These are phyloP conservation scores for Trachelipus rathkii DNA, from an alignment of 1,140 invertebrate genomes.

Conservation along the genomic window DNA sequence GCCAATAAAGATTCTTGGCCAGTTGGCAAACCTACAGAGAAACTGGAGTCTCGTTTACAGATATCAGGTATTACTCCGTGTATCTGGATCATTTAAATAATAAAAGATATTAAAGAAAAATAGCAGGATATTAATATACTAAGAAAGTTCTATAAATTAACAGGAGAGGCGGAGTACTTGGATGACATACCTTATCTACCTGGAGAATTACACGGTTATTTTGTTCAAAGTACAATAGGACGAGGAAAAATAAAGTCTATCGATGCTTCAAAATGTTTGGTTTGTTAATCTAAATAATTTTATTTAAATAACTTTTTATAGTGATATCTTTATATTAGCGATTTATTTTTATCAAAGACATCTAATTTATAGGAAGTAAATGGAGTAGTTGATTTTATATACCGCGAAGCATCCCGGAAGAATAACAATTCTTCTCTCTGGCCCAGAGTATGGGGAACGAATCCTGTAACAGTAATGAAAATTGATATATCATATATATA, in stretches of 20 bases:
- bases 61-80: conserved; percentile 27
- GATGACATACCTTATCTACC: background rate
- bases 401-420: conserved; percentile 50
- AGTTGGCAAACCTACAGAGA: conserved; percentile 68
- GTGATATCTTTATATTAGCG: no score
- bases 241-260: conserved; percentile 1
- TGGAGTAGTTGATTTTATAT: conserved; percentile 51
- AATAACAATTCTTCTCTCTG: conserved; percentile 46
- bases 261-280: background rate
- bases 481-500: no score
- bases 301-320: no score
- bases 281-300: no score
- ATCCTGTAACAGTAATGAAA: no score
- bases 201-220: background rate
- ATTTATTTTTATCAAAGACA: background rate
- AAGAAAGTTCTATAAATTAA: no score
- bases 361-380: conserved; percentile 40
- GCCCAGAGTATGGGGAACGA: no score
- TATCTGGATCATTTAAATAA: background rate
- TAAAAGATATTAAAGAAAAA: background rate
- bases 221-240: background rate
- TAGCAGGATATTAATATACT: no score
- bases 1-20: conserved; percentile 70
- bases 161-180: background rate
- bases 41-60: conserved; percentile 63